phyloP scores from a whole-genome alignment of 2,888 invertebrate genomes.

The Zygothrica quintamaculata region DNA sequence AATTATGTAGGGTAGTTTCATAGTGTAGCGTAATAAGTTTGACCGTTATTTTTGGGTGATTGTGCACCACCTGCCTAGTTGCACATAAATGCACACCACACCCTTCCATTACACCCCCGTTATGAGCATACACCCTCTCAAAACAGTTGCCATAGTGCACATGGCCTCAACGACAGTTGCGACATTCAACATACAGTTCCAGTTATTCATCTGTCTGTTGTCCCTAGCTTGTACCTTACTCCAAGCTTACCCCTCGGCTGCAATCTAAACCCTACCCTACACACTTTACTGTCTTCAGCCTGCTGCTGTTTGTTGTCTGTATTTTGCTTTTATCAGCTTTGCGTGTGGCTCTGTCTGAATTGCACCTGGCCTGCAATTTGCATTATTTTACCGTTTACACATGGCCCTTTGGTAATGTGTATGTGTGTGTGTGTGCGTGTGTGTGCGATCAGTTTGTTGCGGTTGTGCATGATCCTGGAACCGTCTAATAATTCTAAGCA shows the following conservation, averaged over 20 bases:
- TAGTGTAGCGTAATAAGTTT: too few species aligned
- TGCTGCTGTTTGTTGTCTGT: background rate
- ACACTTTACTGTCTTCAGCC: background rate
- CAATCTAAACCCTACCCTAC: too few species aligned
- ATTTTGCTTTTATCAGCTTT: conserved; percentile 64
- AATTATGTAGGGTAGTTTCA: too few species aligned
- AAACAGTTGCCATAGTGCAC: background rate
- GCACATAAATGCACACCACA: conserved; percentile 2
- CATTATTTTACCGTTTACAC: conserved; percentile 70
- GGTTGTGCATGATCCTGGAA: conserved; percentile 40
- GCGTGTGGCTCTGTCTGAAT: conserved; percentile 57
- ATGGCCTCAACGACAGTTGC: conserved; percentile 17
- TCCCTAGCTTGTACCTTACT: background rate
- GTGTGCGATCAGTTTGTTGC: background rate
- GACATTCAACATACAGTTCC: conserved; percentile 33
- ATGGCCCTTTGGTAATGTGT: conserved; percentile 40
- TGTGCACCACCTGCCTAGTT: conserved; percentile 48
- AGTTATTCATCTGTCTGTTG: conserved; percentile 40
- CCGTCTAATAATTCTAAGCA: conserved; percentile 57
- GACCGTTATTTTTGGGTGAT: conserved; percentile 23
- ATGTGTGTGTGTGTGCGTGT: conserved; percentile 21
- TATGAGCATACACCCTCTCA: background rate
- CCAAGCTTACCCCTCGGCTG: background rate
- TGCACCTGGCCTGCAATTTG: conserved; percentile 82
- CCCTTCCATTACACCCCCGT: conserved; percentile 46